These are phyloP conservation scores for Anser cygnoides DNA, from an alignment of 2,113 vertebrate genomes.

Conservation along the genomic window DNA sequence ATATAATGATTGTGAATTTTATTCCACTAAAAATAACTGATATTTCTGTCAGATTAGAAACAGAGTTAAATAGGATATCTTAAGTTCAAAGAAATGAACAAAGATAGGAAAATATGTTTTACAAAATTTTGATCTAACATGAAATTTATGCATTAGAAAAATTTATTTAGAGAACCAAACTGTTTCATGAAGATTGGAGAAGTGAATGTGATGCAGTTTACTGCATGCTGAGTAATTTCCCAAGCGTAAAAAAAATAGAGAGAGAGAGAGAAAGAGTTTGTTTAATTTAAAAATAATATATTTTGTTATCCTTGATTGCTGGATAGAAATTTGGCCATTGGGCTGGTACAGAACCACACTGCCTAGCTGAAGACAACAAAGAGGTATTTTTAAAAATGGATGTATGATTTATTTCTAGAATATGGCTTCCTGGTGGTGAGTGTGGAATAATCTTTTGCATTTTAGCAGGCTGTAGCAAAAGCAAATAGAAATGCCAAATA, in stretches of 20 bases:
- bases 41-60: neutral
- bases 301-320: slow-evolving; percentile 40
- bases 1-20: neutral
- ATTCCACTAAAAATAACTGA: neutral
- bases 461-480: neutral
- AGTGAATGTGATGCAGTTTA: neutral
- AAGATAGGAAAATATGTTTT: slow-evolving; percentile 13
- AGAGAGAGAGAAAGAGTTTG: neutral
- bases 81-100: slow-evolving; percentile 22
- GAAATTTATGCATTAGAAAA: slow-evolving; percentile 4
- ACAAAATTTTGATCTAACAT: slow-evolving; percentile 24
- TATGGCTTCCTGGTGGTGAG: neutral
- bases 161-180: slow-evolving; percentile 1
- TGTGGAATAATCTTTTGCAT: neutral
- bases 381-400: neutral
- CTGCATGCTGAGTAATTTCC: slow-evolving; percentile 39
- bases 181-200: slow-evolving; percentile 27
- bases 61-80: neutral
- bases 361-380: neutral
- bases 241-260: slow-evolving; percentile 7
- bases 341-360: neutral
- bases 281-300: slow-evolving; percentile 55
- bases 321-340: neutral
- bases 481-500: neutral
- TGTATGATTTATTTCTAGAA: neutral